phyloP scores from a whole-genome alignment of 2,888 invertebrate genomes.

The Lydus trimaculatus region DNA sequence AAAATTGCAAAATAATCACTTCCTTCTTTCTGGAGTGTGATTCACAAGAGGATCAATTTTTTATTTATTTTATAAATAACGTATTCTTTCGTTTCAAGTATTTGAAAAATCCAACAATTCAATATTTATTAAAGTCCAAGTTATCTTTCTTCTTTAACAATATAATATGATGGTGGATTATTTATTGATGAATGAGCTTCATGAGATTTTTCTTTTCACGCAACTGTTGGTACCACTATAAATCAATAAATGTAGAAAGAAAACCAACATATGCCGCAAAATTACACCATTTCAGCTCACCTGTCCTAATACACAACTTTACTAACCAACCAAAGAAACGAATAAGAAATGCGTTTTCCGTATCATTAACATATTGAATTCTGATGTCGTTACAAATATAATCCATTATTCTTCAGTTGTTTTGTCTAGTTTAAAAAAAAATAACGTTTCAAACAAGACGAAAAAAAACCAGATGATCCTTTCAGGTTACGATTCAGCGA shows the following conservation, averaged over 20 bases:
- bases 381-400: neutral
- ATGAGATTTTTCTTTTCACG: slow-evolving; percentile 6
- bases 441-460: neutral
- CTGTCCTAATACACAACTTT: slow-evolving; percentile 4
- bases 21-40: neutral
- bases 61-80: neutral
- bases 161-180: neutral
- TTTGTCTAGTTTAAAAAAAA: neutral
- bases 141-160: neutral
- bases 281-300: slow-evolving; percentile 2
- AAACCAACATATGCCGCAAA: neutral
- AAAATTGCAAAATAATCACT: neutral
- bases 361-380: neutral
- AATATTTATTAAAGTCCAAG: neutral
- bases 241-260: slow-evolving; percentile 6
- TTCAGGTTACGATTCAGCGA: slow-evolving; percentile 1
- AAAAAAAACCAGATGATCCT: neutral
- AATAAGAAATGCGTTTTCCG: neutral
- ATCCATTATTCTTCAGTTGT: neutral
- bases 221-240: slow-evolving; percentile 4
- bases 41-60: neutral
- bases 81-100: neutral
- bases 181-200: neutral
- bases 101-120: neutral
- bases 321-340: neutral